Evolutionary conservation across 1,140 invertebrate species (phyloP).

Genomic region (honey bee (Apis mellifera)): Amel_HAv3.1 CM009932.2:5708001-5708500

Average conservation of each 20-base stretch:
- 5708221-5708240: background rate
- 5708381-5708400: too few relatives aligned
- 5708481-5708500: too few relatives aligned
- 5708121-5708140: slow-evolving; percentile 89
- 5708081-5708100: slow-evolving; percentile 95
- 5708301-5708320: background rate
- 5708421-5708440: too few relatives aligned
- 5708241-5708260: too few relatives aligned
- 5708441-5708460: too few relatives aligned
- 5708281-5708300: background rate
- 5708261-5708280: too few relatives aligned
- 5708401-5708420: too few relatives aligned
- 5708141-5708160: background rate
- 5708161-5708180: background rate
- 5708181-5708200: background rate
- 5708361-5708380: background rate
- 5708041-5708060: slow-evolving; percentile 88
- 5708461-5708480: too few relatives aligned
- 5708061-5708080: slow-evolving; percentile 96
- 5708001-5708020: slow-evolving; percentile 72
- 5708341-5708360: too few relatives aligned
- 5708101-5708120: slow-evolving; percentile 89
- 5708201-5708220: background rate
- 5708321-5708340: too few relatives aligned
- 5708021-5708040: slow-evolving; percentile 82